Conservation (phyloP, 1,140 invertebrate genomes). For the Papilio xuthus region DNA sequence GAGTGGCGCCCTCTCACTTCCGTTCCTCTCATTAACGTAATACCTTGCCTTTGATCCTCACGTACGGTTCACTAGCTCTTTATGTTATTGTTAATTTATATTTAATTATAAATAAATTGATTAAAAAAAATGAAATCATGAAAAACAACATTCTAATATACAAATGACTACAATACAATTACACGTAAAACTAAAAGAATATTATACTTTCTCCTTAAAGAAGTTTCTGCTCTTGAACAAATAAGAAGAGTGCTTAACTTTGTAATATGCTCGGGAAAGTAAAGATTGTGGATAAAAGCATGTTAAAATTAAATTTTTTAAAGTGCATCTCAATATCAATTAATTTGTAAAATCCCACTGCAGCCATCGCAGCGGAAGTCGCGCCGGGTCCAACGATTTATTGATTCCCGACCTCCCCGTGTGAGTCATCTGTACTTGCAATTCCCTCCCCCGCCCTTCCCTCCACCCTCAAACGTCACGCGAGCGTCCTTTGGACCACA, state of each 20-base stretch:
- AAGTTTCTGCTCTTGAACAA: background rate
- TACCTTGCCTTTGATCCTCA: conserved; percentile 33
- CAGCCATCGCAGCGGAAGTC: conserved; percentile 28
- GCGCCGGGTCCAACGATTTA: conserved; percentile 57
- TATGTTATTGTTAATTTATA: conserved; percentile 15
- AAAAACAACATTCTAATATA: background rate
- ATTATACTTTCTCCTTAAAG: background rate
- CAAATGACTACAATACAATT: background rate
- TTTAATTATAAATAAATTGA: background rate
- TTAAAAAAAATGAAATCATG: background rate
- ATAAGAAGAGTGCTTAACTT: background rate
- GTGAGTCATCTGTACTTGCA: conserved; percentile 64
- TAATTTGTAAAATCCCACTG: conserved; percentile 26
- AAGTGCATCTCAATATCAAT: conserved; percentile 25
- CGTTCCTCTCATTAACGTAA: conserved; percentile 42
- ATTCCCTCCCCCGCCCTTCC: conserved; percentile 45
- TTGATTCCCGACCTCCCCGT: conserved; percentile 70
- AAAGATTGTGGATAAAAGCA: background rate
- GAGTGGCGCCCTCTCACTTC: conserved; percentile 29
- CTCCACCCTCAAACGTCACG: conserved; percentile 47
- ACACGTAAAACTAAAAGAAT: background rate
- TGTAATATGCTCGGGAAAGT: background rate
- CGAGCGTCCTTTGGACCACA: conserved; percentile 46
- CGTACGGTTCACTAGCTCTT: conserved; percentile 21
- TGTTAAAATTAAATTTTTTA: background rate